phyloP scores from a whole-genome alignment of 2,113 vertebrate genomes.

The Halichoeres trimaculatus region DNA sequence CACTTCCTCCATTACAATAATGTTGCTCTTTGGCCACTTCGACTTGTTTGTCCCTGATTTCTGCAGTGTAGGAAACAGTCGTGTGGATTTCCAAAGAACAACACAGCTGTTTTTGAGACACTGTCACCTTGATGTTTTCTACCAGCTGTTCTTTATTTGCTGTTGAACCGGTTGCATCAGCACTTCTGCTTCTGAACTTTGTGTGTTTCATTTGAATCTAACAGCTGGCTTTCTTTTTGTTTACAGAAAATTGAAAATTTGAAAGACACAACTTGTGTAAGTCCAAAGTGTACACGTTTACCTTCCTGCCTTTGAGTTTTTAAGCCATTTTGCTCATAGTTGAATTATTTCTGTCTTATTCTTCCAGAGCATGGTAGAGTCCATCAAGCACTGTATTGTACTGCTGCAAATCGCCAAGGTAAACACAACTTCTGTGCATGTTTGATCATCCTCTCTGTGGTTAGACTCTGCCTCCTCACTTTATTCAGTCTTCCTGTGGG shows the following conservation, averaged over 20 bases:
- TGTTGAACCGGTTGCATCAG: not conserved
- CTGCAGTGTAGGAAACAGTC: not conserved
- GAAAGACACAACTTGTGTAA: conserved; percentile 98
- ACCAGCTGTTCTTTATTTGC: not conserved
- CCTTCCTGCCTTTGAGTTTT: conserved; percentile 20
- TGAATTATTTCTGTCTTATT: conserved; percentile 60
- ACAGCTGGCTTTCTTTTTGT: conserved; percentile 18
- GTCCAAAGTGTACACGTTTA: conserved; percentile 67
- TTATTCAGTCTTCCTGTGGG: conserved; percentile 39
- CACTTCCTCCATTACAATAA: conserved; percentile 32
- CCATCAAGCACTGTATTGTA: conserved; percentile 99
- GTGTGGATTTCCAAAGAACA: not conserved
- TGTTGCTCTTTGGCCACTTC: conserved; percentile 7
- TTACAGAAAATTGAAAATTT: conserved; percentile 95
- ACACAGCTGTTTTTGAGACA: not conserved
- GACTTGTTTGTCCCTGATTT: not conserved
- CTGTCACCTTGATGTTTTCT: not conserved
- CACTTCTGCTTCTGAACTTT: conserved; percentile 4
- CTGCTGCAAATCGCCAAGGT: conserved; percentile 99
- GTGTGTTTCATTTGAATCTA: conserved; percentile 17
- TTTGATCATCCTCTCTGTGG: not conserved
- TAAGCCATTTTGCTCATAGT: not conserved
- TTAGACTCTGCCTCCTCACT: conserved; percentile 21
- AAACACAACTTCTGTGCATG: conserved; percentile 67
- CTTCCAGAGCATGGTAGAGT: conserved; percentile 98